Conservation (phyloP, 2,888 invertebrate genomes). For the Diloba caeruleocephala region DNA sequence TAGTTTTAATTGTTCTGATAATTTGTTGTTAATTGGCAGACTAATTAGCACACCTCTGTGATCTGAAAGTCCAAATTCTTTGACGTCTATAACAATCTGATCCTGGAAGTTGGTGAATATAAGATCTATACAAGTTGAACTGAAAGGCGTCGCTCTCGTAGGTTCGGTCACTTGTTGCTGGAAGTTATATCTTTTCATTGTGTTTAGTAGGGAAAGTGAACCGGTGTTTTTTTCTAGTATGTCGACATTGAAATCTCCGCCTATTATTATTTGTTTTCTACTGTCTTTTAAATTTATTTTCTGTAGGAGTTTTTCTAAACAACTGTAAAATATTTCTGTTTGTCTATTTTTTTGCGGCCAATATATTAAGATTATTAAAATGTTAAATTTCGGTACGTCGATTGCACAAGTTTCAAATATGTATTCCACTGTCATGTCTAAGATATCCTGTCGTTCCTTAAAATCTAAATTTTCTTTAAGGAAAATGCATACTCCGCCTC, state of each 20-base stretch:
- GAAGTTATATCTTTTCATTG: neutral
- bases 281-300: neutral
- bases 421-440: conserved; percentile 1
- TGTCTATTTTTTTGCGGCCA: conserved; percentile 3
- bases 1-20: neutral
- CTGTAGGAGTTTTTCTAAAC: neutral
- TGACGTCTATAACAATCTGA: neutral
- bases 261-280: neutral
- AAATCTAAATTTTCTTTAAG: conserved; percentile 1
- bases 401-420: conserved; percentile 5
- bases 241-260: conserved; percentile 5
- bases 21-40: neutral
- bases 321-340: neutral
- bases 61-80: conserved; percentile 2
- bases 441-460: neutral
- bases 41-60: neutral
- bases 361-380: neutral
- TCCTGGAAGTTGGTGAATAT: neutral
- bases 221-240: neutral
- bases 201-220: neutral
- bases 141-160: neutral
- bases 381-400: neutral
- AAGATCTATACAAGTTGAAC: conserved; percentile 2
- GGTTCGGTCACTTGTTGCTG: neutral
- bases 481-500: conserved; percentile 1